Conservation (phyloP, 2,888 invertebrate species). For the Tetragnatha montana region DNA sequence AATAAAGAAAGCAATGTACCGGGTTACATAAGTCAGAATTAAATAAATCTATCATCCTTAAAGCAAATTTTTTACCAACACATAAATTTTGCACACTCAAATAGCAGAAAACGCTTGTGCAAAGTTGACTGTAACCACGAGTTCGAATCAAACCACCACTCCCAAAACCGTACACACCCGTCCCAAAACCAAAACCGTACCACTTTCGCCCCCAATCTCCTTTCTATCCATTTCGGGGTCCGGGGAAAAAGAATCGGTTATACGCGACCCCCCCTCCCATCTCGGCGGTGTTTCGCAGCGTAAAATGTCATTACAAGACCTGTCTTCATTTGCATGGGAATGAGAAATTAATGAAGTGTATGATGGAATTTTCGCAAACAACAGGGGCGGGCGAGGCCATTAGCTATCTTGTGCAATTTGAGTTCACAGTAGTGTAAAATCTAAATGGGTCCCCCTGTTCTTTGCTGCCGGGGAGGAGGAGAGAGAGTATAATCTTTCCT, state of each 20-base stretch:
- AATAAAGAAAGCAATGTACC: too few relatives aligned
- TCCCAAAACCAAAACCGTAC: not conserved
- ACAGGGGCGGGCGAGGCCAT: conserved; percentile 70
- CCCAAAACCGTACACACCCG: too few relatives aligned
- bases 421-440: conserved; percentile 72
- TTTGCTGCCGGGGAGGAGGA: conserved; percentile 7
- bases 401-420: conserved; percentile 71
- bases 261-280: conserved; percentile 38
- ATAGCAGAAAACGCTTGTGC: too few relatives aligned
- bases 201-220: conserved; percentile 40
- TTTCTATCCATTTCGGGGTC: conserved; percentile 62
- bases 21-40: too few relatives aligned
- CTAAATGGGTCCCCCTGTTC: conserved; percentile 68
- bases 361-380: conserved; percentile 73
- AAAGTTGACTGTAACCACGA: too few relatives aligned
- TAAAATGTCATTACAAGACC: conserved; percentile 72
- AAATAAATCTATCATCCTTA: too few relatives aligned
- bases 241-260: conserved; percentile 62
- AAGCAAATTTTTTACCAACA: too few relatives aligned
- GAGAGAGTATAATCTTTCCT: conserved; percentile 39
- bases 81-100: too few relatives aligned
- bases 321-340: conserved; percentile 73
- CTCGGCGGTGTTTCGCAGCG: conserved; percentile 62
- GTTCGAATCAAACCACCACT: too few relatives aligned
- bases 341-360: conserved; percentile 73